Conservation (phyloP, 2,888 invertebrate species). For the Nezara viridula region DNA sequence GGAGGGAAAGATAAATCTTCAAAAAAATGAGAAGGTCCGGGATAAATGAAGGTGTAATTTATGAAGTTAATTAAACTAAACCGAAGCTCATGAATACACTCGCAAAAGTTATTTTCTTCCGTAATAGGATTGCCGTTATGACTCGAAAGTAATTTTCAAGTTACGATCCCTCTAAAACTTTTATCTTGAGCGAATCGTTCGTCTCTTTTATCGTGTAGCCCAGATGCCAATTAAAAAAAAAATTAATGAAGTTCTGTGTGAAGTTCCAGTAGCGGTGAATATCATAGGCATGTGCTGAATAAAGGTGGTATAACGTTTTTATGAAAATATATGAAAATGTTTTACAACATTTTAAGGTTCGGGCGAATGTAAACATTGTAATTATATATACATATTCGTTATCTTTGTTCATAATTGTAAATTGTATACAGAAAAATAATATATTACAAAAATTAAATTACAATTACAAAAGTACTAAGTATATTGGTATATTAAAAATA, state of each 20-base stretch:
- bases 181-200: conserved; percentile 31
- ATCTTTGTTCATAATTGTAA: no score
- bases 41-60: conserved; percentile 39
- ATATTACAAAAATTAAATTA: no score
- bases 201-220: neutral
- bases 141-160: conserved; percentile 35
- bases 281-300: no score
- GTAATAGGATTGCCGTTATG: conserved; percentile 14
- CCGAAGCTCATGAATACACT: conserved; percentile 32
- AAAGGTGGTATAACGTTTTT: no score
- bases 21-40: neutral
- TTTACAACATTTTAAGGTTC: no score
- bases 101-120: conserved; percentile 25
- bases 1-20: neutral
- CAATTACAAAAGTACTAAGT: no score
- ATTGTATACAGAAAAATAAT: no score
- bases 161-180: conserved; percentile 20
- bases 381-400: no score
- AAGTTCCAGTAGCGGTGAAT: neutral
- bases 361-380: no score
- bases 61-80: conserved; percentile 46
- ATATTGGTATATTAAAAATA: no score
- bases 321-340: no score
- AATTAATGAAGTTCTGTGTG: neutral
- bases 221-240: neutral